A percentile compares a stretch with the other conserved stretches of the same genome.
These are phyloP conservation scores for Liasis olivaceus DNA, from an alignment of 2,797 vertebrate species.

Conservation along the genomic window DNA sequence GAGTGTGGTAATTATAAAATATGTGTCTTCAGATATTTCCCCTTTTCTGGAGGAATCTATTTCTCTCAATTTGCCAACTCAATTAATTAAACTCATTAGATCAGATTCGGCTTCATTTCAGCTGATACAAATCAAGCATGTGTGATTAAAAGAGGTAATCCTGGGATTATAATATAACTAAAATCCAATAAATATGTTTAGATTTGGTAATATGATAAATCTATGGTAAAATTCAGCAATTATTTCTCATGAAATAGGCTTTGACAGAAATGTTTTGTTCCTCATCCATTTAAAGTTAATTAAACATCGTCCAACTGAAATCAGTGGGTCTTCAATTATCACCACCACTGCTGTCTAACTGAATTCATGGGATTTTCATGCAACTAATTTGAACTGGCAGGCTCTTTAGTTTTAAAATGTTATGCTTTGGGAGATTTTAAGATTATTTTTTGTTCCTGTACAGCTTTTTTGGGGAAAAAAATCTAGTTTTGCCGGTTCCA, in stretches of 20 bases:
- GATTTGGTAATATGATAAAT: background rate
- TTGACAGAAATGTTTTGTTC: background rate
- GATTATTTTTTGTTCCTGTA: background rate
- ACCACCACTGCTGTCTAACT: too few species aligned
- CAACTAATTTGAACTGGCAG: background rate
- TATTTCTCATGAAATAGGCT: background rate
- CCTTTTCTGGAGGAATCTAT: background rate
- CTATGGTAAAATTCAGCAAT: background rate
- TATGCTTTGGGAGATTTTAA: background rate
- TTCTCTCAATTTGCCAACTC: background rate
- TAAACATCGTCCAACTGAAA: background rate
- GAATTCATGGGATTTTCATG: background rate
- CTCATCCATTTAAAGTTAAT: background rate
- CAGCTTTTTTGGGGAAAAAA: background rate
- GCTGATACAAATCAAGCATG: accelerated
- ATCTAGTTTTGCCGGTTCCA: background rate
- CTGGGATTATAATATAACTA: background rate
- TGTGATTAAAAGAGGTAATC: background rate
- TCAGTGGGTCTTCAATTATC: background rate
- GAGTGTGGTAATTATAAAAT: background rate
- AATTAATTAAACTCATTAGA: background rate
- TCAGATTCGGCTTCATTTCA: background rate
- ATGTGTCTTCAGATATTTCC: background rate
- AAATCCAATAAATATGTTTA: background rate
- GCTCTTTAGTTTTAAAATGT: background rate